Base-by-base conservation (phyloP, 2,113 vertebrate species). In the Petromus typicus region DNA sequence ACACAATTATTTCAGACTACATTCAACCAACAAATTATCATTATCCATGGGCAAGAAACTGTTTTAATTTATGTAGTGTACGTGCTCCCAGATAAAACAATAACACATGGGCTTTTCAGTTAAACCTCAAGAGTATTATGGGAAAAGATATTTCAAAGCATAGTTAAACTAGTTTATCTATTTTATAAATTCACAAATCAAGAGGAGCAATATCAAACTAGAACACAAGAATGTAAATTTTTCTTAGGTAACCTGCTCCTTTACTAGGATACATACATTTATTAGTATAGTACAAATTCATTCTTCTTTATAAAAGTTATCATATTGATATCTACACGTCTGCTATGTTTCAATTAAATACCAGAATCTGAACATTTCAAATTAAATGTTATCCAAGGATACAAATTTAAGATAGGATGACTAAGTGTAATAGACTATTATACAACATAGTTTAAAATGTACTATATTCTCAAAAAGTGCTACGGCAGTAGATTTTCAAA, bases 1-100 rank as follows among this genome's bases (percentile, higher is more conserved):
- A 82, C 17, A 48, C 4, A 87, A 85, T 37, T 67, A 32, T 63
- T 95, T 30, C 37, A 61, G 67, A 86, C 75, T 37, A 71, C 0
- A 78, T 7, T 48, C 5, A 82, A 71, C 18, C 48, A 93, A 95
- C 14, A 95, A 71, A 79, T 79, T 57, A 83, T 0, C 86, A 32
- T 43, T 37, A 71, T 64, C 34, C 79, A n/a, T 0, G 75, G 30
- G 48, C 18, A 66, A 34, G 69, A 82, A 27, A 75, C 56, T n/a
- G 9, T 32, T 43, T 27, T 67, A 73, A 75, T 66, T 86, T 81
- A 81, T 37, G 6, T 43, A 85, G 7, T 75, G 6, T 54, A 92
- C 69, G 7, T 37, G 7, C 14, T 63, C 64, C 32, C 48, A 94
- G 20, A 86, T 79, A 87, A 90, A 95, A 97, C n/a, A n/a, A 90